phyloP scores from a whole-genome alignment of 92 coral and sea anemone species.

The Micromussa lordhowensis region DNA sequence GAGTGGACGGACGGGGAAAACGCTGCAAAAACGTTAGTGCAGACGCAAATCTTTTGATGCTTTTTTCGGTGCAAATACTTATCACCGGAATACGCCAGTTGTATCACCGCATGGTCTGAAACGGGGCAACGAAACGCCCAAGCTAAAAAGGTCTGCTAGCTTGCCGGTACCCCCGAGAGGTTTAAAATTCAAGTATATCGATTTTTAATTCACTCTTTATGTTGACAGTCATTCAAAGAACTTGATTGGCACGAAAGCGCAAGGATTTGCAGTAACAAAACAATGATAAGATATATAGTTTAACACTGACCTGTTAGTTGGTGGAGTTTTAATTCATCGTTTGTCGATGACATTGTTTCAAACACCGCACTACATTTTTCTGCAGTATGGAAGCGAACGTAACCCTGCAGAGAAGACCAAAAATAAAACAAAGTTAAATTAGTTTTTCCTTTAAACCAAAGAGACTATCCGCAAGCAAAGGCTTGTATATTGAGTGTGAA shows the following conservation, averaged over 20 bases:
- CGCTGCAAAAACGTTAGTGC: no score
- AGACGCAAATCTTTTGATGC: no score
- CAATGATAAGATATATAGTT: neutral
- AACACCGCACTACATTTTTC: conserved; percentile 78
- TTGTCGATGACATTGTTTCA: conserved; percentile 52
- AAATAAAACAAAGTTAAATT: neutral
- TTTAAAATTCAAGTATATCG: neutral
- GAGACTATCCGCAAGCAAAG: neutral
- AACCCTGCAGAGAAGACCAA: conserved; percentile 68
- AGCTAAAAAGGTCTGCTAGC: no score
- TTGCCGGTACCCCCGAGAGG: neutral
- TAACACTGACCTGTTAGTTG: conserved; percentile 55
- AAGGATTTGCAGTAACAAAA: neutral
- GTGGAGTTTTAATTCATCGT: conserved; percentile 41
- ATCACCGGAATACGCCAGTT: no score
- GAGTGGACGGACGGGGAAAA: no score
- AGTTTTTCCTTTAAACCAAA: neutral
- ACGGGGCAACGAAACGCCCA: no score
- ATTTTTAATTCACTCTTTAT: neutral
- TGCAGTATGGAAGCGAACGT: conserved; percentile 87
- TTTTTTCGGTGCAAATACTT: no score
- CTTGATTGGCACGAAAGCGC: neutral
- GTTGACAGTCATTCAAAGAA: neutral
- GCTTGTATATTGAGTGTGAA: neutral
- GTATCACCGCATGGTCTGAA: no score